Conservation (phyloP, 2,113 vertebrate species). For the Prochilodus magdalenae region DNA sequence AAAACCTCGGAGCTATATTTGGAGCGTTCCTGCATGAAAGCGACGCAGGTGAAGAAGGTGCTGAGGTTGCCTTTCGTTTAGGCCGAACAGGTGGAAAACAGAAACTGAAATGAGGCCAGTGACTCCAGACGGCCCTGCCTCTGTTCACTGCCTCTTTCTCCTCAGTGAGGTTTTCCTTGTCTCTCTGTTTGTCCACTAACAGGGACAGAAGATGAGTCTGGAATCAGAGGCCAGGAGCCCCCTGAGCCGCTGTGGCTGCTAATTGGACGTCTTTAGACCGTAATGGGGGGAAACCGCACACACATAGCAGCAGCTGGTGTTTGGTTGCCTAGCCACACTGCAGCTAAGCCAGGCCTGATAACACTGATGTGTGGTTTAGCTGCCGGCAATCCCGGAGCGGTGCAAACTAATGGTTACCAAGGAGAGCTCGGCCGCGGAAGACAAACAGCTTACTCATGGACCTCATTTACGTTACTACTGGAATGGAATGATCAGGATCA, state of each 20-base stretch:
- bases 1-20: slow-evolving; percentile 51
- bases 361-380: neutral
- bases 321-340: slow-evolving; percentile 16
- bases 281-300: neutral
- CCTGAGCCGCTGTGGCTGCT: slow-evolving; percentile 21
- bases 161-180: too few relatives aligned
- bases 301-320: slow-evolving; percentile 13
- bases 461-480: neutral
- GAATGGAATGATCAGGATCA: neutral
- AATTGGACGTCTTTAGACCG: slow-evolving; percentile 15
- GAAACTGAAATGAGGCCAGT: neutral
- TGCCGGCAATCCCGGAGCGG: neutral
- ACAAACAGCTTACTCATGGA: neutral
- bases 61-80: neutral
- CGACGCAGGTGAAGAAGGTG: neutral
- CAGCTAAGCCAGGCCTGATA: neutral
- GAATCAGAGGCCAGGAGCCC: neutral
- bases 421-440: neutral
- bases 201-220: neutral
- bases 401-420: slow-evolving; percentile 3
- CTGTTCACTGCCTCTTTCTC: too few relatives aligned
- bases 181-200: neutral
- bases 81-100: slow-evolving; percentile 15
- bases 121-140: neutral
- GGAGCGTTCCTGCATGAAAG: slow-evolving; percentile 41